Base-by-base conservation (phyloP, 2,888 invertebrate species). In the Nyleta sp. region DNA sequence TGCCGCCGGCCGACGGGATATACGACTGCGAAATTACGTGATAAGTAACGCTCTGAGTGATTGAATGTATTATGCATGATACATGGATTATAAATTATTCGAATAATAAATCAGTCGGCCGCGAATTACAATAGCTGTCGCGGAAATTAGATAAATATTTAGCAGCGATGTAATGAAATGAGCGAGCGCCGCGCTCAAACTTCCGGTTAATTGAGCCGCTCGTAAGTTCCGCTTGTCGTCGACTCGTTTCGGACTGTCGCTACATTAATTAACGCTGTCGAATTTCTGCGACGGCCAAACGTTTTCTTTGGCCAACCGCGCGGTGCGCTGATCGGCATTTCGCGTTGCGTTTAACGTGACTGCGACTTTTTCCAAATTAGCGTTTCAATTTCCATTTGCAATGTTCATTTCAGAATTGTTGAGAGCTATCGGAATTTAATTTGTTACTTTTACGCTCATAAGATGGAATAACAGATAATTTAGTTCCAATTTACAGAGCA, bases 401-500 rank as follows among this genome's bases (percentile, higher is more conserved):
- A n/a, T n/a, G n/a, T n/a, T n/a, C n/a, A n/a, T n/a, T n/a, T n/a
- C n/a, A n/a, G n/a, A n/a, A n/a, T n/a, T n/a, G n/a, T n/a, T n/a
- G n/a, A n/a, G n/a, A n/a, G n/a, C n/a, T n/a, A n/a, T n/a, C n/a
- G n/a, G n/a, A n/a, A n/a, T n/a, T n/a, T n/a, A n/a, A n/a, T n/a
- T n/a, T n/a, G n/a, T n/a, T n/a, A n/a, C n/a, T n/a, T n/a, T n/a
- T n/a, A n/a, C n/a, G n/a, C n/a, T n/a, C n/a, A n/a, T n/a, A n/a
- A n/a, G n/a, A n/a, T n/a, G n/a, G n/a, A n/a, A n/a, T n/a, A n/a
- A n/a, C n/a, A n/a, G n/a, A n/a, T n/a, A n/a, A n/a, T n/a, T n/a
- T n/a, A n/a, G 8, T 18, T 3, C 22, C 15, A 4, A 28, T 70
- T 48, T 59, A 13, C 88, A 95, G 94, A 81, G 92, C 93, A 59